phyloP scores from a whole-genome alignment of 1,140 invertebrate species.

The Phenacoccus solenopsis region DNA sequence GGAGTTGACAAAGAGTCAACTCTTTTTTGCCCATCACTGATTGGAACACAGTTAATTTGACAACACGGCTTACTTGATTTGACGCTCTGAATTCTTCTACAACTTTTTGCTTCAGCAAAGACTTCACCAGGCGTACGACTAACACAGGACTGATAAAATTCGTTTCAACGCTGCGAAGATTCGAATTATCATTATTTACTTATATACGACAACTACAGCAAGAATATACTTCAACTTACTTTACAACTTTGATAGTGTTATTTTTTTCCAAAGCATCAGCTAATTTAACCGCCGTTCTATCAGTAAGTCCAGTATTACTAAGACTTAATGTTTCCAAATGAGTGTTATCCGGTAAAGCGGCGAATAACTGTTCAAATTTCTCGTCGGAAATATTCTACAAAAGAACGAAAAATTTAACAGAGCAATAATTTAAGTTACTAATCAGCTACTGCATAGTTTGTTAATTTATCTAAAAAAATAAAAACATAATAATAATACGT shows the following conservation, averaged over 20 bases:
- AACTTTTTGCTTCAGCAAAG: slow-evolving; percentile 69
- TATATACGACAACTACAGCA: background rate
- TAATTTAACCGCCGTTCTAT: slow-evolving; percentile 69
- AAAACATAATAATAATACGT: background rate
- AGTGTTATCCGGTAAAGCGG: slow-evolving; percentile 77
- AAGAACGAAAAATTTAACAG: background rate
- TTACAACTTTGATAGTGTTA: slow-evolving; percentile 74
- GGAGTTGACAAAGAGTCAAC: too few relatives aligned
- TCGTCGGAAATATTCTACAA: slow-evolving; percentile 90
- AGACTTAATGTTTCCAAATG: slow-evolving; percentile 82
- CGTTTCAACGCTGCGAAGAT: slow-evolving; percentile 66
- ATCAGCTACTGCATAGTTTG: too few relatives aligned
- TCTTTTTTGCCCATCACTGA: too few relatives aligned
- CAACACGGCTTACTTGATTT: slow-evolving; percentile 63
- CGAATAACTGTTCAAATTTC: slow-evolving; percentile 80
- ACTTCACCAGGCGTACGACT: slow-evolving; percentile 70
- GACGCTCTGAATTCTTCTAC: slow-evolving; percentile 87
- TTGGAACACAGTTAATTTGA: too few relatives aligned
- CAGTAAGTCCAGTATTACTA: slow-evolving; percentile 84
- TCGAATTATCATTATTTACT: too few relatives aligned
- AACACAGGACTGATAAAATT: slow-evolving; percentile 82
- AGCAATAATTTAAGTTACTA: background rate
- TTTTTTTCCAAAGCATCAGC: slow-evolving; percentile 77
- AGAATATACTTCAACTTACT: slow-evolving; percentile 42
- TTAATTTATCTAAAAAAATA: too few relatives aligned